phyloP scores from a whole-genome alignment of 1,140 invertebrate species.

The Nymphalis io region DNA sequence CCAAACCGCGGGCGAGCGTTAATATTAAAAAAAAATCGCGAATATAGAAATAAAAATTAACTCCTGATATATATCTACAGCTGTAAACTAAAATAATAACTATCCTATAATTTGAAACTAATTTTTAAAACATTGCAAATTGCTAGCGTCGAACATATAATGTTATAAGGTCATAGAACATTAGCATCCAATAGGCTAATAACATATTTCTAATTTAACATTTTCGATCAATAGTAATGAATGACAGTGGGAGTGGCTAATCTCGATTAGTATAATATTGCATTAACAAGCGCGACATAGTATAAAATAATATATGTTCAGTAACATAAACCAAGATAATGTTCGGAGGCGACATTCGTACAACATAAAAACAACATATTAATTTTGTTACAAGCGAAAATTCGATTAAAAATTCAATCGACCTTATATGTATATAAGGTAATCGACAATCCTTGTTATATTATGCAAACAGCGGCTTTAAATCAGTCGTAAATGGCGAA shows the following conservation, averaged over 20 bases:
- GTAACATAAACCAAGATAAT: conserved; percentile 1
- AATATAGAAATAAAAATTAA: background rate
- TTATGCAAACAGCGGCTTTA: conserved; percentile 68
- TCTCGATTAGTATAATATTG: conserved; percentile 33
- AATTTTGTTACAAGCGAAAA: conserved; percentile 40
- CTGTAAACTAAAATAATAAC: background rate
- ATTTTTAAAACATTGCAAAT: conserved; percentile 1
- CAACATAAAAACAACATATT: conserved; percentile 18
- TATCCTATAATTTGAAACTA: background rate
- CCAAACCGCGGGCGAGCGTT: no score
- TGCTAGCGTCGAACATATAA: conserved; percentile 11
- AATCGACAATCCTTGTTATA: conserved; percentile 68
- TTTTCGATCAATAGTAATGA: conserved; percentile 22
- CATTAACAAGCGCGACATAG: conserved; percentile 6
- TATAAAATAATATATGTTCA: background rate
- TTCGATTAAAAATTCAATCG: conserved; percentile 61
- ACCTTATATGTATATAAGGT: conserved; percentile 53
- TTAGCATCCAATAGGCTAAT: conserved; percentile 36
- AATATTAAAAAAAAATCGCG: no score
- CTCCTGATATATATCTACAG: background rate
- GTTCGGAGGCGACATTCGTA: background rate
- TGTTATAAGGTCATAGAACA: conserved; percentile 34
- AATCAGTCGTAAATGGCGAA: conserved; percentile 70
- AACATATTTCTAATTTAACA: conserved; percentile 33
- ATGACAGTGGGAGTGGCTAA: conserved; percentile 37